Evolutionary conservation across 2,113 vertebrate species (phyloP).

Genomic region (Onychostoma macrolepis): DNA sequence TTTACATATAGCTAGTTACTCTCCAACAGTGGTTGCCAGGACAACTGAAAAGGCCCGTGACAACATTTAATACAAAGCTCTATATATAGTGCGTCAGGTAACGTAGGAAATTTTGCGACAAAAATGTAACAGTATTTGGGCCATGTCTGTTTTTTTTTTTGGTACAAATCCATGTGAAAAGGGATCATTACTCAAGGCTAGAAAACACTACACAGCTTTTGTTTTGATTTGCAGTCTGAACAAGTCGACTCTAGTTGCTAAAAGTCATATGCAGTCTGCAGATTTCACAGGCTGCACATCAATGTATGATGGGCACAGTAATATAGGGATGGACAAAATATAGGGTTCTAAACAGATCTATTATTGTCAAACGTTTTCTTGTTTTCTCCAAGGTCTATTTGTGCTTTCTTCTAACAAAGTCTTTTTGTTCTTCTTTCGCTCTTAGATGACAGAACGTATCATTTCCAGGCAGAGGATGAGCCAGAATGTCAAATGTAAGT

Average conservation of each 20-base stretch:
- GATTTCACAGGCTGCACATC: not conserved
- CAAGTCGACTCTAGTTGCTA: not conserved
- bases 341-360: not conserved
- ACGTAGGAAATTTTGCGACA: no score
- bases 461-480: constrained; percentile 84
- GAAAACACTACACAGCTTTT: no score
- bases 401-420: not conserved
- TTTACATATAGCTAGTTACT: no score
- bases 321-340: not conserved
- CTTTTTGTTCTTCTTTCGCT: not conserved
- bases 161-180: no score
- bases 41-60: not conserved
- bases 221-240: no score
- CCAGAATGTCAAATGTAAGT: constrained; percentile 84
- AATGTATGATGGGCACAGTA: not conserved
- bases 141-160: no score
- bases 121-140: no score
- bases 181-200: no score
- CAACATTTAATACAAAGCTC: no score
- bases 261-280: not conserved
- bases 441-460: constrained; percentile 82
- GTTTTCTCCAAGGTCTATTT: not conserved
- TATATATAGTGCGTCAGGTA: no score
- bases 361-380: not conserved
- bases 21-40: not conserved